Base-by-base conservation (phyloP, 2,797 vertebrate species). In the Sebastes elongatus region DNA sequence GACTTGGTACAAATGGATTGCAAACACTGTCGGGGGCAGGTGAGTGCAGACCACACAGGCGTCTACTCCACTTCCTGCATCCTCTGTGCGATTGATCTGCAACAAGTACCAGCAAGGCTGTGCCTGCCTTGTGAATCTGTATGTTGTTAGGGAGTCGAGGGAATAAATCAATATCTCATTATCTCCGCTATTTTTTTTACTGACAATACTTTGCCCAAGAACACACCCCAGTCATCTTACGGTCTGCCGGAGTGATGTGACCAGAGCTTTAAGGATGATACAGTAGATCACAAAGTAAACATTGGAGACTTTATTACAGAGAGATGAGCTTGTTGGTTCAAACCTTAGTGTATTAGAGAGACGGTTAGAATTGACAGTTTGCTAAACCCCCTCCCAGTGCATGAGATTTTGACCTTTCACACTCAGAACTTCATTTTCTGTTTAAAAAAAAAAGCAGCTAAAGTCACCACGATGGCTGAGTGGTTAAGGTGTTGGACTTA, bases 401-500 rank as follows among this genome's bases (percentile, higher is more conserved):
- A 49, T 1, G 9, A 3, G 3, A 7, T 35, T 35, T 35, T 63
- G 32, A 33, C 10, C 30, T 62, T 33, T 33, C 30, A 27, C 2
- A 0, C 7, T 9, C 0, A 42, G 38, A 42, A 42, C 0, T 42
- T 16, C 0, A 42, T 42, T 0, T 16, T 42, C 1, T 42, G 18
- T 30, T 18, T 60, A 60, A 28, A 59, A 30, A n/a, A 14, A 42
- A 16, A 0, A 42, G 0, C 38, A 42, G 18, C 4, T 10, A 28
- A 5, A 10, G 4, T 22, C 30, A 38, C 32, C 61, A 63, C 32
- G 61, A 63, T 63, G 61, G 61, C 61, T 1, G 90, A 94, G 93
- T 92, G 90, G 86, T 91, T 87, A 90, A 91, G 94, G 92, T 87
- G 86, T 94, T 95, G 92, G n/a, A 53, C 52, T 53, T 22, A 53